Base-by-base conservation (phyloP, 1,140 invertebrate genomes). In the Gryon sp. region DNA sequence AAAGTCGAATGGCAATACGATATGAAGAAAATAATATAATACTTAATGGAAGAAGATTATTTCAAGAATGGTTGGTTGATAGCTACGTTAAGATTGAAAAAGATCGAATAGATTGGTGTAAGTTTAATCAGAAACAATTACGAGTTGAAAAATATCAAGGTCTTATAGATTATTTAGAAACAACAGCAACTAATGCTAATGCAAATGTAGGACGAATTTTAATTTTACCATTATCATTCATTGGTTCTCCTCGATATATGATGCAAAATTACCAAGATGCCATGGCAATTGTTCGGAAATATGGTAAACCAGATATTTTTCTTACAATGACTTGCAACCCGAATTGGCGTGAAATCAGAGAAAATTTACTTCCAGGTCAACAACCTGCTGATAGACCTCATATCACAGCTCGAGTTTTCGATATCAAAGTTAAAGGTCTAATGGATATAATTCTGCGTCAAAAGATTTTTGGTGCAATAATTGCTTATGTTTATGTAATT, bases 401-500 rank as follows among this genome's bases (percentile, higher is more conserved):
- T 11, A 32, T 32, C n/a, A 5, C 4, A 2, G 28, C 28, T n/a
- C n/a, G 28, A 32, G n/a, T 32, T 32, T 63, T 45, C 32, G 11
- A 66, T 43, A 26, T 53, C 2, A 66, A 66, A 34, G 53, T 41
- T 28, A 22, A 66, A 12, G 12, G 16, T 15, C 46, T 57, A 16
- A 4, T 57, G 11, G 52, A 57, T 57, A 4, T 24, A 7, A 24
- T 46, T 46, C 4, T 32, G 2, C 28, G 28, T 9, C 14, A 57
- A 57, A 18, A 68, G 8, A 45, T 57, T 20, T 46, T 57, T 46
- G 40, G 22, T n/a, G 15, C 46, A 55, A 32, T 30, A 15, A 12
- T 8, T 40, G 1, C 84, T 22, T 83, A 76, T 45, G 74, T 89
- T 70, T 86, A 87, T 57, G 73, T 82, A 8, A 77, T 90, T 19